These are phyloP conservation scores for Panthera tigris DNA, from an alignment of 2,113 vertebrate genomes.

Conservation along the genomic window DNA sequence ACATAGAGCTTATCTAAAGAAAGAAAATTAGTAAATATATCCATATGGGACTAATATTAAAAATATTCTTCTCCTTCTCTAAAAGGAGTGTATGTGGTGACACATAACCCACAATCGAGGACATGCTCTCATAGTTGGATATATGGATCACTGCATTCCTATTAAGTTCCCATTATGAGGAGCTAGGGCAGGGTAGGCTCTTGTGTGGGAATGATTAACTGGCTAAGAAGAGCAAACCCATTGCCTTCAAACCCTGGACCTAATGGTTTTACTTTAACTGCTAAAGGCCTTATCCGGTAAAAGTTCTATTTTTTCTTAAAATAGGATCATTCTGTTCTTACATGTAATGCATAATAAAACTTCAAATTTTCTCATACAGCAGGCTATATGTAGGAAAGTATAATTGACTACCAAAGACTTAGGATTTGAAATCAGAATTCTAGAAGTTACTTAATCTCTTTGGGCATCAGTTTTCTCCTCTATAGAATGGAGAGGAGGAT, in stretches of 20 bases:
- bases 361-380: not conserved
- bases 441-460: not conserved
- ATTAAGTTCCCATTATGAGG: not conserved
- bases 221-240: not conserved
- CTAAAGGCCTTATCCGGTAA: not conserved
- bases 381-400: not conserved
- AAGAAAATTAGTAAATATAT: not conserved
- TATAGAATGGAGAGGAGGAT: not conserved
- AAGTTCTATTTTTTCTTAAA: not conserved
- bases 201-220: not conserved
- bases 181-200: not conserved
- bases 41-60: not conserved
- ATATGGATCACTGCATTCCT: not conserved
- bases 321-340: not conserved
- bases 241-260: not conserved
- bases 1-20: not conserved
- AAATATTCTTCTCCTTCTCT: not conserved
- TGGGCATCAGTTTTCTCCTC: not conserved
- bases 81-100: not conserved
- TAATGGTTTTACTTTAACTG: not conserved
- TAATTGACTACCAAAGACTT: not conserved
- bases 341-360: not conserved
- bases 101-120: not conserved
- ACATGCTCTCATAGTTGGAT: not conserved
- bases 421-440: slow-evolving; percentile 31